Evolutionary conservation across 2,113 vertebrate species (phyloP).

Genomic region (Nannobrachium achirus): DNA sequence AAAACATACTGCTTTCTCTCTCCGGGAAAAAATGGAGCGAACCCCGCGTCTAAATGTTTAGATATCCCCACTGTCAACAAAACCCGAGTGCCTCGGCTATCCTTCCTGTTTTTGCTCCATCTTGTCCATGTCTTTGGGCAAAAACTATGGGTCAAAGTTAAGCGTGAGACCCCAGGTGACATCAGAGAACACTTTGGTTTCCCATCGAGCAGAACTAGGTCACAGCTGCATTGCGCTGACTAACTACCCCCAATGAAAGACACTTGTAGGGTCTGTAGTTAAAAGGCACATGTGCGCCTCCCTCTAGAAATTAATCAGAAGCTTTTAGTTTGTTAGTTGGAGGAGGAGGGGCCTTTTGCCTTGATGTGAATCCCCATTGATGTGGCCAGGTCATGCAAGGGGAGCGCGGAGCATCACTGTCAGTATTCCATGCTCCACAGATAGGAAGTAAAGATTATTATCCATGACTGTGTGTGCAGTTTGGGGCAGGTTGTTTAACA

Average conservation of each 20-base stretch:
- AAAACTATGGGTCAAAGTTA: slow-evolving; percentile 32
- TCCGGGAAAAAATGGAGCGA: slow-evolving; percentile 9
- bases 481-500: too few relatives aligned
- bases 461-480: too few relatives aligned
- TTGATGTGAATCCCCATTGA: background rate
- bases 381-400: background rate
- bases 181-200: slow-evolving; percentile 38
- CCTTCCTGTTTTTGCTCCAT: slow-evolving; percentile 27
- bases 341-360: background rate
- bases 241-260: slow-evolving; percentile 8
- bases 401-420: background rate
- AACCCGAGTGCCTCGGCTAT: slow-evolving; percentile 23
- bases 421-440: background rate
- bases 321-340: slow-evolving; percentile 18
- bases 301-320: slow-evolving; percentile 13
- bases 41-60: slow-evolving; percentile 23
- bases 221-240: slow-evolving; percentile 42
- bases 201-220: slow-evolving; percentile 55
- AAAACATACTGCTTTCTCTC: slow-evolving; percentile 40
- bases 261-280: background rate
- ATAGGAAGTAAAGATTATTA: too few relatives aligned
- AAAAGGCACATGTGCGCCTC: slow-evolving; percentile 14
- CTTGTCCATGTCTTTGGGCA: slow-evolving; percentile 23
- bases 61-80: slow-evolving; percentile 47
- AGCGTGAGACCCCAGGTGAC: slow-evolving; percentile 61